phyloP scores from a whole-genome alignment of 2,888 invertebrate genomes.

The Xylocampa areola region DNA sequence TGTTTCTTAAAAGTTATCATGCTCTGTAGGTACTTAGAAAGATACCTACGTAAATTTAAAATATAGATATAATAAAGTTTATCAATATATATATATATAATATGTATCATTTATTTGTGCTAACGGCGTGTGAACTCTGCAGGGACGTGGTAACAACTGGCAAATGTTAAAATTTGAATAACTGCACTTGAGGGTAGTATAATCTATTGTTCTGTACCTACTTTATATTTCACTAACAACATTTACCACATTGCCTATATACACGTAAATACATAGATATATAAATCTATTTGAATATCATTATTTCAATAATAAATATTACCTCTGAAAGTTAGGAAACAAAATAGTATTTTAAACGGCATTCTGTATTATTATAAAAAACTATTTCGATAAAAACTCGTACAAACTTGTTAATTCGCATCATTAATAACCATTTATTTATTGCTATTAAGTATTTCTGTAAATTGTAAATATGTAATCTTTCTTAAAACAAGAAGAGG shows the following conservation, averaged over 20 bases:
- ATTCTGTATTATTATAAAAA: slow-evolving; percentile 88
- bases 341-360: slow-evolving; percentile 87
- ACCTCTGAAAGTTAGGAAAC: slow-evolving; percentile 90
- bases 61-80: slow-evolving; percentile 63
- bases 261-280: slow-evolving; percentile 90
- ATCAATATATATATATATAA: slow-evolving; percentile 61
- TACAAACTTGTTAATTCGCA: slow-evolving; percentile 88
- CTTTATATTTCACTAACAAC: slow-evolving; percentile 79
- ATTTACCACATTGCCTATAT: slow-evolving; percentile 82
- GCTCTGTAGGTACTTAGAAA: slow-evolving; percentile 78
- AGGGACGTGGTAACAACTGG: slow-evolving; percentile 82
- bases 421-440: slow-evolving; percentile 84
- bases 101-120: slow-evolving; percentile 78
- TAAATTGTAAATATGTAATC: slow-evolving; percentile 90
- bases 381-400: slow-evolving; percentile 89
- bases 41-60: slow-evolving; percentile 71
- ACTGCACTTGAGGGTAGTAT: slow-evolving; percentile 87
- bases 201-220: slow-evolving; percentile 78
- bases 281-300: slow-evolving; percentile 91
- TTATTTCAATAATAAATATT: slow-evolving; percentile 91
- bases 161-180: slow-evolving; percentile 90
- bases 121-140: slow-evolving; percentile 85
- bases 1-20: slow-evolving; percentile 80
- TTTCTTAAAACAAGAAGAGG: slow-evolving; percentile 90
- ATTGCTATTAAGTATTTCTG: slow-evolving; percentile 87